phyloP scores from a whole-genome alignment of 1,140 invertebrate genomes.

The Phymorhynchus buccinoides region DNA sequence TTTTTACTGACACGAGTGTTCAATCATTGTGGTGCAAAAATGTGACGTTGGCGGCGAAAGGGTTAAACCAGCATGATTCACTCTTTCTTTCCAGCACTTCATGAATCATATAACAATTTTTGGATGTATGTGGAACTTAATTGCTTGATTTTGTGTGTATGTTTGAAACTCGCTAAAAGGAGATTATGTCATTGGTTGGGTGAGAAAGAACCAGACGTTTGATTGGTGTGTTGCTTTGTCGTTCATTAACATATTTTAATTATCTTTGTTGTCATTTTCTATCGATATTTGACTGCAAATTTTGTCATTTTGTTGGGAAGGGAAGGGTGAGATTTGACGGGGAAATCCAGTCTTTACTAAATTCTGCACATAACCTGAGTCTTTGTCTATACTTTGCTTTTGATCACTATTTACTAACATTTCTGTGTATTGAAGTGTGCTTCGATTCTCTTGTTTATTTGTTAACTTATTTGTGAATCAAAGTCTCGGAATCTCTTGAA shows the following conservation, averaged over 20 bases:
- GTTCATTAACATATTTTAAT: not conserved
- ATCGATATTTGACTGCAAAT: not conserved
- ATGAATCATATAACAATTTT: too few species aligned
- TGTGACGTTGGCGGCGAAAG: too few species aligned
- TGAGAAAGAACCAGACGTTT: not conserved
- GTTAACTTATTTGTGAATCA: too few species aligned
- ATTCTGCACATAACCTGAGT: slow-evolving; percentile 3
- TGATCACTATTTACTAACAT: not conserved
- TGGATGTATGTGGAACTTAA: not conserved
- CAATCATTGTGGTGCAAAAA: too few species aligned
- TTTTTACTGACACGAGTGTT: too few species aligned
- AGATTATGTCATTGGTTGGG: not conserved
- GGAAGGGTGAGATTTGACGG: too few species aligned
- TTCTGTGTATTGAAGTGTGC: not conserved
- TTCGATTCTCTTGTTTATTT: not conserved
- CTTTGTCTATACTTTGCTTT: not conserved
- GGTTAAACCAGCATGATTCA: too few species aligned
- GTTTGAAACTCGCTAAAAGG: not conserved
- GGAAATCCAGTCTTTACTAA: slow-evolving; percentile 4
- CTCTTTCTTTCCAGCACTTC: too few species aligned
- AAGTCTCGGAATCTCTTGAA: too few species aligned
- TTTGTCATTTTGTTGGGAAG: not conserved
- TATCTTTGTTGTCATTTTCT: not conserved
- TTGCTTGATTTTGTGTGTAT: not conserved
- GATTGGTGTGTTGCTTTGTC: not conserved